Base-by-base conservation (phyloP, 2,888 invertebrate species). In the Drosophila birchii region DNA sequence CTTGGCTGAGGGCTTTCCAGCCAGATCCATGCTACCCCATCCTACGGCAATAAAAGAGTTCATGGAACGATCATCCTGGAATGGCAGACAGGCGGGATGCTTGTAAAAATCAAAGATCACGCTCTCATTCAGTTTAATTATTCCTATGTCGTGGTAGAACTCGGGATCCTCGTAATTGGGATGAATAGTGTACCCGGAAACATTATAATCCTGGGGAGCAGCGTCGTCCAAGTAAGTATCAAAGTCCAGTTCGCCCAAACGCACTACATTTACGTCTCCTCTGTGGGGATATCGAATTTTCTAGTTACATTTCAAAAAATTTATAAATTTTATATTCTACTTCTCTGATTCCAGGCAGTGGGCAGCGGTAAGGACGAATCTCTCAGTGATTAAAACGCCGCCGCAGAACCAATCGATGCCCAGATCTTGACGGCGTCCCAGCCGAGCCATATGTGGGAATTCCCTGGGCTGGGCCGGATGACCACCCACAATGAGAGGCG, bases 61-160 rank as follows among this genome's bases (percentile, higher is more conserved):
- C 32, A 70, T 58, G 43, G 45, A 53, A 0, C 53, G 51, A 16
- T 80, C 81, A 61, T 58, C 74, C 38, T 63, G 59, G 5, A 79
- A 74, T 3, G 92, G 93, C 47, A 94, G 85, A 72, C 94, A 94
- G 0, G 93, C 92, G 0, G 94, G 94, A 58, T 92, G 88, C 41
- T 93, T 92, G 76, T 91, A 92, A 1, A 88, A 85, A 62, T 90
- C 91, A 61, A 93, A 93, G 18, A 68, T 61, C 0, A 93, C 93
- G 0, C 81, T 76, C 1, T 86, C 78, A 1, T 86, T 87, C 29
- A 95, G 82, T 72, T 92, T 90, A 7, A 94, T 81, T 12, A 95
- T 80, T 0, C 93, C 94, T 32, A 95, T 93, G 82, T 95, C 95
- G 81, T 94, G 93, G 82, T 93, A 94, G 39, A 92, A 60, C 55